Conservation (phyloP, 2,888 invertebrate genomes). For the Aphidius colemani region DNA sequence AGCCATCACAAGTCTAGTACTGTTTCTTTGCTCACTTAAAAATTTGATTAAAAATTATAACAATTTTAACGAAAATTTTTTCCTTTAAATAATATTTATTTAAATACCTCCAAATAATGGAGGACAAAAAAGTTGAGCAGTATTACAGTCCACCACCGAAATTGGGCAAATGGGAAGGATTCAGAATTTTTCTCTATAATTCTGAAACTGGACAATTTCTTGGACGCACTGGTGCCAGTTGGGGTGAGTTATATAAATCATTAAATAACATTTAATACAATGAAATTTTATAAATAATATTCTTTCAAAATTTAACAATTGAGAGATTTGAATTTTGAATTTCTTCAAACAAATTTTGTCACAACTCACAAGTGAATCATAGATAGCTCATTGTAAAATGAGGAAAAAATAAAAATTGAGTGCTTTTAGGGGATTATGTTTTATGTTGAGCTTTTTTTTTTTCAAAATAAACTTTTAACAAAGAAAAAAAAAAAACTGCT, state of each 20-base stretch:
- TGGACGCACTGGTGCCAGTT: slow-evolving; percentile 89
- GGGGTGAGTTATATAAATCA: slow-evolving; percentile 76
- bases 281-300: background rate
- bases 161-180: slow-evolving; percentile 83
- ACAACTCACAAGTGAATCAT: no score
- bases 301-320: background rate
- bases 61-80: background rate
- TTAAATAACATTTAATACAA: no score
- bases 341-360: no score
- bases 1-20: slow-evolving; percentile 16
- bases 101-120: slow-evolving; percentile 30
- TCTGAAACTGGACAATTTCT: slow-evolving; percentile 89
- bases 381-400: no score
- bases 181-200: slow-evolving; percentile 88
- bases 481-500: no score
- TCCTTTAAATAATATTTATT: background rate
- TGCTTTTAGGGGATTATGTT: background rate
- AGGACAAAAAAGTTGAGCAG: slow-evolving; percentile 71
- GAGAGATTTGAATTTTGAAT: no score
- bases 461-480: background rate
- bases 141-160: slow-evolving; percentile 78
- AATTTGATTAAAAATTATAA: background rate
- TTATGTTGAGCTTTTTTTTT: background rate
- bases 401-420: no score
- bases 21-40: background rate